Base-by-base conservation (phyloP, 2,797 vertebrate genomes). In the Toxotes lorentzi region DNA sequence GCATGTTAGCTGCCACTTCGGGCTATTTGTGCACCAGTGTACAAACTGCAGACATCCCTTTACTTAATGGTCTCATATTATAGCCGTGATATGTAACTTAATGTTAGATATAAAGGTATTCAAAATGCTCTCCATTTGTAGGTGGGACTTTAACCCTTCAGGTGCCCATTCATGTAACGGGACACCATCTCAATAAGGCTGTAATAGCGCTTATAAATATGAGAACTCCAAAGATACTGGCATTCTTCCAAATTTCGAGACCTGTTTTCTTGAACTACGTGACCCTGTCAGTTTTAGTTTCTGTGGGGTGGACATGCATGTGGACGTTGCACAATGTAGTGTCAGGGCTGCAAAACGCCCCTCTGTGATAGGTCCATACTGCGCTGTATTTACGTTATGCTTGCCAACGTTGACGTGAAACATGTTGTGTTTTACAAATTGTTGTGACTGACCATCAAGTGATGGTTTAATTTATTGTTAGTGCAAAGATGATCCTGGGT, bases 251-350 rank as follows among this genome's bases (percentile, higher is more conserved):
- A 0, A 10, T 34, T 1, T 40, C 0, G 45, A 12, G n/a, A 27
- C 0, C 3, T 11, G 0, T 13, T 48, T 67, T 21, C 21, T 35
- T 16, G 0, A 12, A 50, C 1, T 7, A 4, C 34, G 4, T 34
- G 5, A 47, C 11, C 1, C 8, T 27, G 16, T 38, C 0, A n/a
- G 4, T 17, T 71, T 27, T 27, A 0, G 57, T 61, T 40, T 35
- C 1, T 47, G 51, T 14, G 17, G 54, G 1, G 34, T 71, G 54
- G 32, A 71, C 62, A 17, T 58, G 14, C 70, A 66, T 70, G 13
- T 73, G 54, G 7, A 40, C 23, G 35, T 87, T 73, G 65, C 61
- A 79, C 66, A 59, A 64, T 64, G 48, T 43, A 32, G 12, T 35
- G 34, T 2, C 5, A 6, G 1, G 32, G 32, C 41, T 61, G 21